These are phyloP conservation scores for Dinothrombium tinctorium DNA, from an alignment of 1,140 invertebrate species.

Conservation along the genomic window DNA sequence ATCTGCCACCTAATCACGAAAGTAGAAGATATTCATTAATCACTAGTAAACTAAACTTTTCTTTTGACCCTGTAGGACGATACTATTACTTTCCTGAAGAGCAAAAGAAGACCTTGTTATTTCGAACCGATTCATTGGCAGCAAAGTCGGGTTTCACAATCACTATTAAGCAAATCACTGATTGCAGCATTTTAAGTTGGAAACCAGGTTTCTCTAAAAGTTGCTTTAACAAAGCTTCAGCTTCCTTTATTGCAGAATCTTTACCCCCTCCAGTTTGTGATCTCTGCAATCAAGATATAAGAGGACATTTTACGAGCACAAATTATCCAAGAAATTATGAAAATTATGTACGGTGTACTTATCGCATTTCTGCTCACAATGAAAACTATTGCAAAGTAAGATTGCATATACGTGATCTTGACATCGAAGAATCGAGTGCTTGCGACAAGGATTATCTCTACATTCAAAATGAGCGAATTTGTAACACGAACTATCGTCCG, in stretches of 20 bases:
- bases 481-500: slow-evolving; percentile 12
- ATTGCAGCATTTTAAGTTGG: no score
- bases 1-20: slow-evolving; percentile 13
- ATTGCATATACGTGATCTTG: slow-evolving; percentile 13
- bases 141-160: slow-evolving; percentile 14
- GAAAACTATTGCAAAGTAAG: slow-evolving; percentile 11
- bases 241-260: no score
- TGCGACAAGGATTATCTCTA: slow-evolving; percentile 16
- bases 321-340: slow-evolving; percentile 16
- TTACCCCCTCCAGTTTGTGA: no score
- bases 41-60: not conserved
- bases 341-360: slow-evolving; percentile 13
- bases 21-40: slow-evolving; percentile 5
- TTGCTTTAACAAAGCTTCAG: no score
- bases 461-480: slow-evolving; percentile 13
- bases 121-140: slow-evolving; percentile 11
- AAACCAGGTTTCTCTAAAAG: no score
- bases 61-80: slow-evolving; percentile 2
- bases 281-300: slow-evolving; percentile 10
- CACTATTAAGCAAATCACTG: slow-evolving; percentile 13
- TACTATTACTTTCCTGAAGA: slow-evolving; percentile 10
- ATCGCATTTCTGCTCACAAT: slow-evolving; percentile 10
- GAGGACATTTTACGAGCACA: slow-evolving; percentile 13
- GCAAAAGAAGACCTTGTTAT: slow-evolving; percentile 11
- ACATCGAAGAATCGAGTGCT: slow-evolving; percentile 9